Evolutionary conservation across 2,888 invertebrate genomes (phyloP).

Genomic region (Athripsodes cinereus): DNA sequence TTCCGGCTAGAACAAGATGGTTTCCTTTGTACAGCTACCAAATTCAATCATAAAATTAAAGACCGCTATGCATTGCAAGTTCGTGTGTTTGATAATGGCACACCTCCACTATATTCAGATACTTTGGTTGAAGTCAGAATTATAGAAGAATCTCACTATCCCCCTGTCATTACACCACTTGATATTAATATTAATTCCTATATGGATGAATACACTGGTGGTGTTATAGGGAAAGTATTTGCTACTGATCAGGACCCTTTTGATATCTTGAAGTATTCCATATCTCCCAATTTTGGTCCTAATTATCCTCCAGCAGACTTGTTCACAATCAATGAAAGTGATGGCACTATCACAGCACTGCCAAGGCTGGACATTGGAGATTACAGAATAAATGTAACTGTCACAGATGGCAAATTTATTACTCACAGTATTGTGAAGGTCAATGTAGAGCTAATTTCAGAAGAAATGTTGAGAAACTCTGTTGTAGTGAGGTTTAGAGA

Average conservation of each 20-base stretch:
- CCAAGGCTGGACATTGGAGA: slow-evolving; percentile 80
- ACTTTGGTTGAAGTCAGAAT: slow-evolving; percentile 71
- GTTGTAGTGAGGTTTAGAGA: slow-evolving; percentile 79
- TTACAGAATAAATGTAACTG: slow-evolving; percentile 85
- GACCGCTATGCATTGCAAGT: slow-evolving; percentile 78
- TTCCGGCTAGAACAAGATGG: slow-evolving; percentile 86
- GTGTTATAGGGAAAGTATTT: slow-evolving; percentile 77
- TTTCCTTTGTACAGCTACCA: slow-evolving; percentile 73
- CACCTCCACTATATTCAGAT: slow-evolving; percentile 82
- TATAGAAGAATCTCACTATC: slow-evolving; percentile 91
- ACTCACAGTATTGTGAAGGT: slow-evolving; percentile 72
- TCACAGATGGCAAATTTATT: slow-evolving; percentile 86
- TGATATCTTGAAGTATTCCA: slow-evolving; percentile 73
- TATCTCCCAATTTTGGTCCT: slow-evolving; percentile 58
- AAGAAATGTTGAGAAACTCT: slow-evolving; percentile 80
- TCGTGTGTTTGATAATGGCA: slow-evolving; percentile 90
- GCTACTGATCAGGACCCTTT: slow-evolving; percentile 91
- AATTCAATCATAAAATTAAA: slow-evolving; percentile 78
- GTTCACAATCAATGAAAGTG: slow-evolving; percentile 72
- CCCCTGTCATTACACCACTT: slow-evolving; percentile 82
- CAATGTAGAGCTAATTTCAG: slow-evolving; percentile 70
- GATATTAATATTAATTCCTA: slow-evolving; percentile 84
- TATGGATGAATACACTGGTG: slow-evolving; percentile 86
- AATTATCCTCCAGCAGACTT: slow-evolving; percentile 59
- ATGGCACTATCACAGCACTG: slow-evolving; percentile 77